Base-by-base conservation (phyloP, 2,888 invertebrate genomes). In the Baccha elongata region DNA sequence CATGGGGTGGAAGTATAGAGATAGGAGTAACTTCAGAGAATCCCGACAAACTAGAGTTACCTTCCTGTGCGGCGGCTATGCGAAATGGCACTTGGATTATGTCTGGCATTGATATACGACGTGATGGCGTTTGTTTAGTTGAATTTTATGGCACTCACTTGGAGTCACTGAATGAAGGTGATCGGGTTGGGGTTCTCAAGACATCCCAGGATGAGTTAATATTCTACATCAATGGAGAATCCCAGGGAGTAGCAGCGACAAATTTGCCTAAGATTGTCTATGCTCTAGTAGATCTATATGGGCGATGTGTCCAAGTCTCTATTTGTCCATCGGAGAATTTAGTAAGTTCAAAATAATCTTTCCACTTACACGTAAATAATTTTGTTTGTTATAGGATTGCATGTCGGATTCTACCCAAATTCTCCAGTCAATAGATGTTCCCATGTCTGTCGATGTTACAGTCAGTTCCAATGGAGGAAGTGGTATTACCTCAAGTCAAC, bases 31-130 rank as follows among this genome's bases (percentile, higher is more conserved):
- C 95, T 6, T 92, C 93, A 60, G 93, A 93, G 85, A 93, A 94
- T 87, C 95, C 95, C 8, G 92, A 94, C 60, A 92, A 92, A 55
- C 91, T 94, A 81, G 94, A 94, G 84, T 91, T 95, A 86, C 94
- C 95, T 35, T 93, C 95, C 6, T 95, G 95, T 88, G 96, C 96
- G 7, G 94, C 95, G 10, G 95, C 95, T 87, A 93, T 95, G 89
- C 93, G 93, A 85, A 94, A 94, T 87, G 95, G 95, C 84, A 95
- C 96, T 84, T 98, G 98, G 98, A 96, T 98, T 58, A 95, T 98
- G 95, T 96, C 97, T 2, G 96, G 97, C 23, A 95, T 94, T 85
- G 95, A 96, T 40, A 93, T 98, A 64, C 93, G 97, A 21, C 95
- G 95, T 88, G 96, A 98, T 92, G 97, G 97, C 1, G 93, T 94